A percentile compares a stretch with the other conserved stretches of the same genome.
These are phyloP conservation scores for Leptobrachium leishanense DNA, from an alignment of 2,113 vertebrate species.

Conservation along the genomic window DNA sequence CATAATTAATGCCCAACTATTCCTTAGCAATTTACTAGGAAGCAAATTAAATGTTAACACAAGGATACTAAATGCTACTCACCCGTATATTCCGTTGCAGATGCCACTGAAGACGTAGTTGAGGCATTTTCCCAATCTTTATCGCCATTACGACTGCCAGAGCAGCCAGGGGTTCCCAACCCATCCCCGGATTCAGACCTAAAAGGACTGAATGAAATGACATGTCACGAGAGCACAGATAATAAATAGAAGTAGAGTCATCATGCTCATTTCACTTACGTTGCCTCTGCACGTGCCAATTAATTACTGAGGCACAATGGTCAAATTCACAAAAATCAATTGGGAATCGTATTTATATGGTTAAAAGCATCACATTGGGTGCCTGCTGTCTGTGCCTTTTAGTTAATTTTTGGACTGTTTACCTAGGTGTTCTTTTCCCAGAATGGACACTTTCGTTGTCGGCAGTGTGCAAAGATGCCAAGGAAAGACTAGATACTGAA, in stretches of 20 bases:
- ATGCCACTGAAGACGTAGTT: conserved; percentile 93
- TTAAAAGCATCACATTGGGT: too few species aligned
- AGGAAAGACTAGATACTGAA: conserved; percentile 93
- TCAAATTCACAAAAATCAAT: too few species aligned
- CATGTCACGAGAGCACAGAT: not conserved
- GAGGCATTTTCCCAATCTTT: conserved; percentile 98
- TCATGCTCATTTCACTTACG: too few species aligned
- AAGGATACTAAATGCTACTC: conserved; percentile 26
- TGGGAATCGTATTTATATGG: too few species aligned
- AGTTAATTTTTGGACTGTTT: conserved; percentile 48
- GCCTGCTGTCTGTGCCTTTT: not conserved
- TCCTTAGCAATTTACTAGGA: too few species aligned
- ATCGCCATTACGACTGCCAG: conserved; percentile 90
- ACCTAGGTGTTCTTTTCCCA: conserved; percentile 92
- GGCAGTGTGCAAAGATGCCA: conserved; percentile 90
- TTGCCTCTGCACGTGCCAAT: too few species aligned
- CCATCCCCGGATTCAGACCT: conserved; percentile 95
- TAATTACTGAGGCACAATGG: too few species aligned
- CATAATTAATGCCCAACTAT: too few species aligned
- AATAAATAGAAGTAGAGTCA: conserved; percentile 7
- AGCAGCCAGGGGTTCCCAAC: conserved; percentile 86
- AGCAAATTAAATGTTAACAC: too few species aligned
- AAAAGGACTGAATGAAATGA: conserved; percentile 44
- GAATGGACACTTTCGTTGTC: conserved; percentile 86
- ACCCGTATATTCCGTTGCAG: conserved; percentile 96